Evolutionary conservation across 1,140 invertebrate genomes (phyloP), one percentile per base, ranked within the genome.

Genomic region (Sitophilus oryzae): DNA sequence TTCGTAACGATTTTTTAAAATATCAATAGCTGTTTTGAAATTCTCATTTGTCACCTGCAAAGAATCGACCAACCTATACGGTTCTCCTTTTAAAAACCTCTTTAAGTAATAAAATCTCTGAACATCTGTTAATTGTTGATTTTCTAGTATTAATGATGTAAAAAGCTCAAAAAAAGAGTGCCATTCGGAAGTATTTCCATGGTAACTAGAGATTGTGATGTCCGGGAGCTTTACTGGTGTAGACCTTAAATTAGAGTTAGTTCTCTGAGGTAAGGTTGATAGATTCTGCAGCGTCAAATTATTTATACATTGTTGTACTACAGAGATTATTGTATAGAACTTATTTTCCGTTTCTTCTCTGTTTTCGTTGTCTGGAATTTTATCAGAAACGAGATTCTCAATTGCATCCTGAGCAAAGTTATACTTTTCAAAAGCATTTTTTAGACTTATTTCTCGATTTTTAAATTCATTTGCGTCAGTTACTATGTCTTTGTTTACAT

Each of bases 81-180:
- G n/a, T 35, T 47, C 23, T 19, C 36, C 45, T 16, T 34, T 8
- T 19, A 47, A 47, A 47, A 47, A 47, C 8, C 25, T 9, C 16
- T 47, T 34, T 30, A 45, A 45, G 30, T 47, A 47, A 47, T 35
- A 35, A 47, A 47, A 47, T 35, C 9, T 35, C 11, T 35, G 25
- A 18, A 35, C 36, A 16, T 47, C 14, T 16, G 25, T 35, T 2
- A 47, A 19, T 3, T 8, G 34, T 4, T 3, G 11, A 19, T 47
- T 47, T 9, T 47, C 30, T 15, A 16, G 11, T 11, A 47, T 47
- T 11, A 47, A 36, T 5, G 30, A 15, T 4, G 15, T 22, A 47
- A 35, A 47, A 2, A 47, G 19, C 15, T 47, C 25, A 23, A 47
- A 19, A n/a, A 47, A 36, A 34, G 45, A 18, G 11, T 14, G 9